A percentile compares a stretch with the other conserved stretches of the same genome.
These are phyloP conservation scores for human DNA, from an alignment of 2,113 vertebrate genomes.

Conservation along the genomic window DNA sequence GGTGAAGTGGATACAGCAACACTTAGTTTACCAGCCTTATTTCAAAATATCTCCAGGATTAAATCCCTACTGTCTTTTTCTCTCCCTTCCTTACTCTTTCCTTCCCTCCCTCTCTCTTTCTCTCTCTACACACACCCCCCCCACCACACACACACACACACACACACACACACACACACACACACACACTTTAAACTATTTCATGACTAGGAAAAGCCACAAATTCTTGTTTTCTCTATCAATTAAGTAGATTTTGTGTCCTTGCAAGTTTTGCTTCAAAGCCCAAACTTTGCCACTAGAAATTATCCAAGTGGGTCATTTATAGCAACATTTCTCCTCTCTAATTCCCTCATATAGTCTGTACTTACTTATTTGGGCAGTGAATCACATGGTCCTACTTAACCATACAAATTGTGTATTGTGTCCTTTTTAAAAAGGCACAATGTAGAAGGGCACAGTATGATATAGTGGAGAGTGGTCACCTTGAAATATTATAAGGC, in stretches of 20 bases:
- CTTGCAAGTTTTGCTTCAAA: background rate
- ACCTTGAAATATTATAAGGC: slow-evolving; percentile 12
- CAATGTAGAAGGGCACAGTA: background rate
- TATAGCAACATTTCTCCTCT: background rate
- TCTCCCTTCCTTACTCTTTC: background rate
- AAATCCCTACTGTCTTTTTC: background rate
- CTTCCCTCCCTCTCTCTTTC: rapidly evolving
- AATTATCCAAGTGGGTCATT: background rate
- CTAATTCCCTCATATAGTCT: background rate
- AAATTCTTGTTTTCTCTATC: slow-evolving; percentile 14
- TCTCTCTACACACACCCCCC: background rate
- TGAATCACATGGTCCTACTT: background rate
- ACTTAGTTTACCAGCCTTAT: slow-evolving; percentile 37
- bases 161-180: background rate
- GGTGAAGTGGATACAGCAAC: background rate
- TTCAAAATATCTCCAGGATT: slow-evolving; percentile 21
- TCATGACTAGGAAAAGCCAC: background rate
- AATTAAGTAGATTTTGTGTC: background rate
- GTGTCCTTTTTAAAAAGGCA: background rate
- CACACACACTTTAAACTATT: background rate
- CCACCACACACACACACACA: background rate
- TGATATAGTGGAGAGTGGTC: background rate
- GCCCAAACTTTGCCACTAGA: background rate
- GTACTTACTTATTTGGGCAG: background rate
- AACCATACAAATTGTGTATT: background rate